Evolutionary conservation across 2,113 vertebrate genomes (phyloP).

Genomic region (Marmota monax): DNA sequence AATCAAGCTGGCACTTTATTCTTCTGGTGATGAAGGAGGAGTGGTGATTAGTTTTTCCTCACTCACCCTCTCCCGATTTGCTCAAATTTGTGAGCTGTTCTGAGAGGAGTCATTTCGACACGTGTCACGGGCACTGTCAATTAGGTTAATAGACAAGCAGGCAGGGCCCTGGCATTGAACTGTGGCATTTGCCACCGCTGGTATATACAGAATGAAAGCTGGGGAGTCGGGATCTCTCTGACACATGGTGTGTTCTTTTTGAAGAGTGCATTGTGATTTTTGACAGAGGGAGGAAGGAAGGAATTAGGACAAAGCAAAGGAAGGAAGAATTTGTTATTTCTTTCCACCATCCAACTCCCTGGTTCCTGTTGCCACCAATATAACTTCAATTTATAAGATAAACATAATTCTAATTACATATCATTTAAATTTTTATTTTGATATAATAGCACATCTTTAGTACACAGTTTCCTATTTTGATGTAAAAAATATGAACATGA

Average conservation of each 20-base stretch:
- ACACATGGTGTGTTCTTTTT: slow-evolving; percentile 76
- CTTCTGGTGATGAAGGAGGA: slow-evolving; percentile 14
- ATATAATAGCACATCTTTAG: slow-evolving; percentile 60
- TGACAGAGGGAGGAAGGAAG: slow-evolving; percentile 86
- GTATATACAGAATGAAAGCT: slow-evolving; percentile 53
- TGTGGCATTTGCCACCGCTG: slow-evolving; percentile 52
- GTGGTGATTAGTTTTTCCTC: background rate
- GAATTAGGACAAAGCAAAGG: slow-evolving; percentile 85
- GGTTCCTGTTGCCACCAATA: slow-evolving; percentile 74
- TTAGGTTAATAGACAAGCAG: slow-evolving; percentile 61
- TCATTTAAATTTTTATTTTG: slow-evolving; percentile 74
- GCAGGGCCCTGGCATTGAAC: background rate
- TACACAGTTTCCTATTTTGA: slow-evolving; percentile 46
- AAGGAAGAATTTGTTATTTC: slow-evolving; percentile 82
- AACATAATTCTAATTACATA: slow-evolving; percentile 77
- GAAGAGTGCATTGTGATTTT: slow-evolving; percentile 83
- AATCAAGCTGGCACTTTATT: background rate
- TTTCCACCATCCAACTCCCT: slow-evolving; percentile 69
- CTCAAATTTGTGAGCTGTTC: slow-evolving; percentile 34
- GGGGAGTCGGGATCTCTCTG: slow-evolving; percentile 68
- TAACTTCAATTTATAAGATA: slow-evolving; percentile 78
- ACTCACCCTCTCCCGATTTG: slow-evolving; percentile 10
- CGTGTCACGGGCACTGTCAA: background rate
- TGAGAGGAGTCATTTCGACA: slow-evolving; percentile 45
- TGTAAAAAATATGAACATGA: slow-evolving; percentile 62